Evolutionary conservation across 2,797 vertebrate genomes (phyloP), one percentile per base, ranked within the genome.

Genomic region (Malurus leucopterus): DNA sequence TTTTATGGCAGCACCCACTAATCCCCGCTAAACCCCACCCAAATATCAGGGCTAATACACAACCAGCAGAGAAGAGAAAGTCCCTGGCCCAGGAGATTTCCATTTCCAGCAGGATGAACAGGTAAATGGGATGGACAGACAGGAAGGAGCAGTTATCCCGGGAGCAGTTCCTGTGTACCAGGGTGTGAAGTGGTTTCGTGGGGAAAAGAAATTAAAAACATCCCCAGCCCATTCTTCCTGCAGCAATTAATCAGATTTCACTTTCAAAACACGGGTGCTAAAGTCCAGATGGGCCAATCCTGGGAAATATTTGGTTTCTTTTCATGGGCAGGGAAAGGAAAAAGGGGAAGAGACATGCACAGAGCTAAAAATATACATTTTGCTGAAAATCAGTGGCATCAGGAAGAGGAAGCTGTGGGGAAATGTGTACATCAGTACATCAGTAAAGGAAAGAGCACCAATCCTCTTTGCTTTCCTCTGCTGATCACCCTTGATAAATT

Each of bases 371-470:
- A 36, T 2, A 46, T 0, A 22, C 1, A 1, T 41, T 67, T 68
- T 50, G 61, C 43, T 87, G 57, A 55, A 61, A 84, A 76, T 57
- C 68, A 23, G 47, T 6, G 24, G 27, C 27, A 50, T 30, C 19
- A 80, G 44, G 44, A 79, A 63, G 69, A 62, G 30, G 62, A 55
- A 27, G 49, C 77, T 57, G 57, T 2, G 21, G 57, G 53, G 46
- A 91, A 82, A 32, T 6, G 4, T 1, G 30, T 11, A 0, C 5
- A 22, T 30, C 54, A 50, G 30, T 11, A 0, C 5, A 22, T 30
- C 54, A 50, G 16, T 12, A 64, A 53, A 64, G 61, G 54, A 74
- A 38, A 74, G n/a, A 55, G n/a, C 57, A 71, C 6, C 30, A 64
- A 17, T 7, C 19, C 47, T 8, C 50, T 46, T 16, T 46, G 23